Evolutionary conservation across 2,888 invertebrate genomes (phyloP).

Genomic region (Melipona beecheii): DNA sequence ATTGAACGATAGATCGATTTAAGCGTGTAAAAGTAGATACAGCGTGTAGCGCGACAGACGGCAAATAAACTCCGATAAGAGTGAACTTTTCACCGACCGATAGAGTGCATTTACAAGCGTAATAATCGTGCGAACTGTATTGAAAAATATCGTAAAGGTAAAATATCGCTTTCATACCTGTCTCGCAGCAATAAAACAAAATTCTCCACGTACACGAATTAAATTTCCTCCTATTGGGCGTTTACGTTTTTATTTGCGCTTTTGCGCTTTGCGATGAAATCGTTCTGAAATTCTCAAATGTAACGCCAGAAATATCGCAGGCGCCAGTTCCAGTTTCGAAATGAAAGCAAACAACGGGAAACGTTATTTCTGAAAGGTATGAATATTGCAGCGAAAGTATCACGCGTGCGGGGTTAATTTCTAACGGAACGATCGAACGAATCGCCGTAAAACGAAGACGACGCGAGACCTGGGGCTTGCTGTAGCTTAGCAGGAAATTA

Average conservation of each 20-base stretch:
- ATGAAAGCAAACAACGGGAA: background rate
- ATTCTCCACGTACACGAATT: no score
- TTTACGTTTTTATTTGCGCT: background rate
- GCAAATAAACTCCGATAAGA: background rate
- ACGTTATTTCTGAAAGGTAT: background rate
- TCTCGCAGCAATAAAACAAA: background rate
- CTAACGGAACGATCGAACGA: background rate
- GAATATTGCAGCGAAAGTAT: background rate
- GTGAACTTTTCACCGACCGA: background rate
- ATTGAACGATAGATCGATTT: no score
- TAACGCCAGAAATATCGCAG: no score
- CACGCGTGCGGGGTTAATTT: no score
- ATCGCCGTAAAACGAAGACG: slow-evolving; percentile 1
- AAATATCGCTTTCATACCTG: background rate
- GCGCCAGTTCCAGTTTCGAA: no score
- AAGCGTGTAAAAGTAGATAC: no score
- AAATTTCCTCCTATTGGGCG: background rate
- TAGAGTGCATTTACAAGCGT: background rate
- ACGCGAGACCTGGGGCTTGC: background rate
- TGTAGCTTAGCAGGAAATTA: slow-evolving; percentile 10
- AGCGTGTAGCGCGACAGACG: no score
- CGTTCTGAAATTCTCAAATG: background rate
- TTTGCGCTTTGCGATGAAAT: background rate
- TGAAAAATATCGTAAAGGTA: background rate
- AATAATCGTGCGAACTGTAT: background rate